These are phyloP conservation scores for Pandemis cinnamomeana DNA, from an alignment of 2,888 invertebrate genomes.

Conservation along the genomic window DNA sequence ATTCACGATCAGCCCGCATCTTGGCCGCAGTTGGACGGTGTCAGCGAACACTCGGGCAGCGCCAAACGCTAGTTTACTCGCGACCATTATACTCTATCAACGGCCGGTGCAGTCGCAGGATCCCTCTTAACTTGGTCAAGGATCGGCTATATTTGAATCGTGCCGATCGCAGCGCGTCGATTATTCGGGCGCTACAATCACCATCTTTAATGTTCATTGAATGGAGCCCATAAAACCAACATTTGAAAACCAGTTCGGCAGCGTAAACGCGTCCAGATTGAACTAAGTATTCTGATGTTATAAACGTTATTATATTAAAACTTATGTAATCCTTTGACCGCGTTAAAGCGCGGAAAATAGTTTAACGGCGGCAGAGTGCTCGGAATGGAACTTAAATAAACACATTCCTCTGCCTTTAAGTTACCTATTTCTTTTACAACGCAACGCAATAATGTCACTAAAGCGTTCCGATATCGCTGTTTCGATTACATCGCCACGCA, in stretches of 20 bases:
- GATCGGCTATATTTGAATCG: constrained; percentile 50
- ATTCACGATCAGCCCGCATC: constrained; percentile 73
- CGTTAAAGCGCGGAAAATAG: background rate
- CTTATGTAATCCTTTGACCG: constrained; percentile 8
- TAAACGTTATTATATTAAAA: constrained; percentile 5
- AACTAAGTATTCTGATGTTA: background rate
- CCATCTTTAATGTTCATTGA: background rate
- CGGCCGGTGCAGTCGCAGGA: constrained; percentile 58
- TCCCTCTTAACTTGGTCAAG: constrained; percentile 59
- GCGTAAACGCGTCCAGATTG: background rate
- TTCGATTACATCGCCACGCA: constrained; percentile 60
- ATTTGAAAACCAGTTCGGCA: background rate
- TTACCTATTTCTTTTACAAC: constrained; percentile 38
- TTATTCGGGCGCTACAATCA: constrained; percentile 9
- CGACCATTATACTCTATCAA: constrained; percentile 67
- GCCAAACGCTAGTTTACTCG: constrained; percentile 68
- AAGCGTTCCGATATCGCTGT: constrained; percentile 49
- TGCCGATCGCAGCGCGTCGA: constrained; percentile 29
- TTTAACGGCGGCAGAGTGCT: constrained; percentile 5
- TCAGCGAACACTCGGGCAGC: constrained; percentile 59
- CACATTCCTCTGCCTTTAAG: constrained; percentile 24
- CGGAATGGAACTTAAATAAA: constrained; percentile 33
- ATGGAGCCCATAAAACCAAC: background rate
- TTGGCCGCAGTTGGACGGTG: constrained; percentile 66
- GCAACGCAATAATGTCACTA: constrained; percentile 42